phyloP scores from a whole-genome alignment of 2,888 invertebrate species.

The Diarsia brunnea region DNA sequence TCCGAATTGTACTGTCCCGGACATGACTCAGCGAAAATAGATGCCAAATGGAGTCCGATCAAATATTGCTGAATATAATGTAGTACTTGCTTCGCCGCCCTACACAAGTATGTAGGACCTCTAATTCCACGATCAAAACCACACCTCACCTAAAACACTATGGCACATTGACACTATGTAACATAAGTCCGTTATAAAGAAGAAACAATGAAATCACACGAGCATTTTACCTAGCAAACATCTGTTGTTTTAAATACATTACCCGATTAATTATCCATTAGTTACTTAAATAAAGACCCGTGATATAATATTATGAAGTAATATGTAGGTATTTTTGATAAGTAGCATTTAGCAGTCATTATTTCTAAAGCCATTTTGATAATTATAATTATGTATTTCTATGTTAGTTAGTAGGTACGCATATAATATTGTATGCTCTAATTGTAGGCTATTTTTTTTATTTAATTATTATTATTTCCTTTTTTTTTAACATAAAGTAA shows the following conservation, averaged over 20 bases:
- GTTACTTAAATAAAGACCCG: background rate
- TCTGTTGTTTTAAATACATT: background rate
- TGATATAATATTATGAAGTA: too few species aligned
- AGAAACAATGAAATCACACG: background rate
- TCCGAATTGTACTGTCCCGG: background rate
- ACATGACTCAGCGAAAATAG: background rate
- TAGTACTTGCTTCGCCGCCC: background rate
- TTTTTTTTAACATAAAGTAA: background rate
- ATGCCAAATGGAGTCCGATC: background rate
- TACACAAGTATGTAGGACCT: background rate
- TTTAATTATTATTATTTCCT: background rate
- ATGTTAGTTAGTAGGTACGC: background rate
- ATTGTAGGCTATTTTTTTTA: background rate
- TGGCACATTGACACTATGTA: background rate
- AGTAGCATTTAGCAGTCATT: slow-evolving; percentile 21
- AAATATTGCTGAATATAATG: background rate
- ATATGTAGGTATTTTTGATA: slow-evolving; percentile 2
- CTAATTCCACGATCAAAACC: background rate
- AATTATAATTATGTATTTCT: background rate
- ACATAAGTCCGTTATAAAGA: background rate
- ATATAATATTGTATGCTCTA: background rate
- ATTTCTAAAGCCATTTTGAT: slow-evolving; percentile 4
- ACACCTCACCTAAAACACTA: background rate
- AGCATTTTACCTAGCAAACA: background rate
- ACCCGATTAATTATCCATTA: background rate